Evolutionary conservation across 2,888 invertebrate species (phyloP).

Genomic region (Noctua janthina): DNA sequence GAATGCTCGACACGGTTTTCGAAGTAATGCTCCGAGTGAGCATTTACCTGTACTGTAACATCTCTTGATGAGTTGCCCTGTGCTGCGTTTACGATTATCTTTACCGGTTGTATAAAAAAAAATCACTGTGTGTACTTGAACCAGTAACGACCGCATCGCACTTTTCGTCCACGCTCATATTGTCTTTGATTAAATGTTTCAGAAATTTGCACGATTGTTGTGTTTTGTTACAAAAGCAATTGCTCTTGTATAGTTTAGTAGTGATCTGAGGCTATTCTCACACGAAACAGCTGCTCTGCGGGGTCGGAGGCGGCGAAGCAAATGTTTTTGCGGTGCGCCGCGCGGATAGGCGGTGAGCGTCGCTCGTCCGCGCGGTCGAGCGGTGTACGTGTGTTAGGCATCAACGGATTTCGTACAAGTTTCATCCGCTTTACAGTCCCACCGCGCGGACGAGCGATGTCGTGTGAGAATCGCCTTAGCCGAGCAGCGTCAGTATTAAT

Average conservation of each 20-base stretch:
- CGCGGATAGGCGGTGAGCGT: background rate
- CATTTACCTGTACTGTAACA: background rate
- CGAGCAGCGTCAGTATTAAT: slow-evolving; percentile 35
- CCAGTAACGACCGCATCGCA: background rate
- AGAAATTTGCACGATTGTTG: background rate
- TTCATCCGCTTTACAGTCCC: background rate
- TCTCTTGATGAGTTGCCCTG: background rate
- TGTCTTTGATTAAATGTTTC: background rate
- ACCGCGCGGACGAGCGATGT: background rate
- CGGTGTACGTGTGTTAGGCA: background rate
- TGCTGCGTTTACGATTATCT: background rate
- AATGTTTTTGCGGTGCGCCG: background rate
- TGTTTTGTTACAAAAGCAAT: background rate
- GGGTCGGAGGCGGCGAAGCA: background rate
- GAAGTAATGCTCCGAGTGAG: background rate
- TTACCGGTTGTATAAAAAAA: background rate
- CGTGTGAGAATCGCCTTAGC: background rate
- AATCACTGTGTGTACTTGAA: background rate
- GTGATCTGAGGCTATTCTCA: background rate
- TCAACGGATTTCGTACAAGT: background rate
- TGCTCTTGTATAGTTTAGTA: background rate
- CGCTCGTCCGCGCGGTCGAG: background rate
- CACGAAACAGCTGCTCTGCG: background rate
- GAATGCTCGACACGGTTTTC: background rate
- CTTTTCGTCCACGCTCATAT: background rate